Evolutionary conservation across 1,140 invertebrate genomes (phyloP).

Genomic region (Odontomachus brunneus): DNA sequence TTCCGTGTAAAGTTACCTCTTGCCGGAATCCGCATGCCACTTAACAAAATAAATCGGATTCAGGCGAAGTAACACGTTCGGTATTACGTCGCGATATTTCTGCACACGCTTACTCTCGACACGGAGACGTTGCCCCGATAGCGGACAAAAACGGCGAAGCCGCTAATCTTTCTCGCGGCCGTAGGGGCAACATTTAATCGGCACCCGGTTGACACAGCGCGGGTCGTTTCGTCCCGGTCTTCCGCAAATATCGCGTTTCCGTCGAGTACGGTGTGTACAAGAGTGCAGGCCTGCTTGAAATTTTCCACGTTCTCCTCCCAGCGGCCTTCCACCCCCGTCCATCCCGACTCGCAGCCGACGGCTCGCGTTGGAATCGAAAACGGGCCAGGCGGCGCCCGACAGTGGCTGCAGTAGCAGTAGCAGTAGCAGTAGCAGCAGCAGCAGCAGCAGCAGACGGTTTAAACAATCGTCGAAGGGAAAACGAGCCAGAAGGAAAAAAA

Average conservation of each 20-base stretch:
- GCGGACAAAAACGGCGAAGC: constrained; percentile 39
- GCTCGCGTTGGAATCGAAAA: constrained; percentile 67
- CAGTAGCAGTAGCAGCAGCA: constrained; percentile 38
- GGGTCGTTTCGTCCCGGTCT: constrained; percentile 66
- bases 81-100: background rate
- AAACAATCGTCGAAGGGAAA: constrained; percentile 74
- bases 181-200: constrained; percentile 67
- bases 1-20: no score
- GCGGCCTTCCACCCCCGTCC: constrained; percentile 4
- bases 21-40: background rate
- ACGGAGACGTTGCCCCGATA: background rate
- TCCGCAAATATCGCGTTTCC: constrained; percentile 68
- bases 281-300: constrained; percentile 72
- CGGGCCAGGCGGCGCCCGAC: constrained; percentile 55
- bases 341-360: constrained; percentile 57
- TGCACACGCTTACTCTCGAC: background rate
- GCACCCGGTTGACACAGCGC: constrained; percentile 64
- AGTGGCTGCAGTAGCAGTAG: constrained; percentile 28
- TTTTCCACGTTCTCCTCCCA: constrained; percentile 71
- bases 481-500: constrained; percentile 68
- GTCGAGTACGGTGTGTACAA: constrained; percentile 69
- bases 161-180: constrained; percentile 53
- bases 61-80: background rate
- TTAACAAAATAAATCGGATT: background rate
- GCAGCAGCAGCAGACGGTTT: constrained; percentile 66